Conservation (phyloP, 1,140 invertebrate species). For the Aphelinus atriplicis region DNA sequence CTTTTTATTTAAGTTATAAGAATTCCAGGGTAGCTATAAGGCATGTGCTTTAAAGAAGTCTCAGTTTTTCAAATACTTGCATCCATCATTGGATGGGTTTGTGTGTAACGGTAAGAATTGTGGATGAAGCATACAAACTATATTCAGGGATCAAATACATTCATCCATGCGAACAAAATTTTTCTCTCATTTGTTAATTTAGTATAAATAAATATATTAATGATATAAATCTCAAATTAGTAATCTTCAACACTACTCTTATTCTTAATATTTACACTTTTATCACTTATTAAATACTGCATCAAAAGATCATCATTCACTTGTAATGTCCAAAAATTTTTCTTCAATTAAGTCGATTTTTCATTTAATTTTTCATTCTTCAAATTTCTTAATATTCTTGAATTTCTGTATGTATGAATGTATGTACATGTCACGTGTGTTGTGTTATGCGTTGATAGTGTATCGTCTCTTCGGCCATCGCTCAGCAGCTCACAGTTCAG, state of each 20-base stretch:
- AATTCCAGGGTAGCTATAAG: conserved; percentile 41
- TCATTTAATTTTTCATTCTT: conserved; percentile 1
- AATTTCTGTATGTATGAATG: conserved; percentile 58
- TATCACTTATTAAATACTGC: no score
- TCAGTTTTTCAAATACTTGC: conserved; percentile 30
- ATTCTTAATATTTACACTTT: no score
- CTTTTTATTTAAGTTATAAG: not conserved
- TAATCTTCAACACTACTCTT: no score
- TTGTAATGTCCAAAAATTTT: conserved; percentile 8
- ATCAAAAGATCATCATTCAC: not conserved
- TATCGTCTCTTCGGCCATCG: conserved; percentile 69
- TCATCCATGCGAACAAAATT: not conserved
- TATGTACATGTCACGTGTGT: conserved; percentile 60
- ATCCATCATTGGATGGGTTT: conserved; percentile 13
- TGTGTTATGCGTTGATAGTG: conserved; percentile 68
- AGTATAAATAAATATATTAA: no score
- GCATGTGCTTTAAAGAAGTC: conserved; percentile 51
- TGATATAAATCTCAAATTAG: no score
- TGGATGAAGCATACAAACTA: conserved; percentile 15
- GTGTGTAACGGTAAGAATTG: conserved; percentile 24
- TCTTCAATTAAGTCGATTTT: not conserved
- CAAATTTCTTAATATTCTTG: not conserved
- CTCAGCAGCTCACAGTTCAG: conserved; percentile 80
- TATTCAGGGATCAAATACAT: not conserved
- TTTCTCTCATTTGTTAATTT: not conserved